Base-by-base conservation (phyloP, 1,140 invertebrate genomes). In the Cyphomyrmex costatus region DNA sequence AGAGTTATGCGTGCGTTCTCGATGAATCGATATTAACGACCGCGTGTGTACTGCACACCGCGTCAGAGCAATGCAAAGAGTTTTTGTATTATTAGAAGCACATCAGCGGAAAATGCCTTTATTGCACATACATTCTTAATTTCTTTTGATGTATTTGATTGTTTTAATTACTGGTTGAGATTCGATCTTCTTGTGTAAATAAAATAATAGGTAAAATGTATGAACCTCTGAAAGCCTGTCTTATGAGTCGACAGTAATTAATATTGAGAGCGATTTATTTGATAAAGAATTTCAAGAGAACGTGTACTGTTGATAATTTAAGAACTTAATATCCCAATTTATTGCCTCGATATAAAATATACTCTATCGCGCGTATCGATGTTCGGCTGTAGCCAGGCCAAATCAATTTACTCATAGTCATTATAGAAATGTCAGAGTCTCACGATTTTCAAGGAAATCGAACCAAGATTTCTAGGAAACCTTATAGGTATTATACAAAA, bases 1-100 rank as follows among this genome's bases (percentile, higher is more conserved):
- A 68, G 66, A 56, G 68, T 46, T 82, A 65, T 80, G 73, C 60
- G 76, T 74, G 21, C 85, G 60, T 66, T 53, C 27, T 58, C 70
- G 77, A 88, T 88, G 24, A 82, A 90, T 87, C 85, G 78, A 84
- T 89, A 82, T 86, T 78, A 78, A 86, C 51, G 27, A 56, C 42
- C 27, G 14, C 49, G 21, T 36, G 12, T 36, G 53, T 58, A 60
- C 60, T 16, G 27, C 68, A 46, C 46, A 30, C 5, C 8, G 16
- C 12, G 53, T 42, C 19, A 30, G 58, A 21, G 16, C 33, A 36
- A 49, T 19, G 24, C 42, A 33, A 53, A 10, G n/a, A 46, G 42
- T 56, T 8, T 6, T 78, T 12, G 19, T 58, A n/a, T 58, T 12
- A 36, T 42, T 46, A 68, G 30, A 68, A 56, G 21, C 30, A n/a